Base-by-base conservation (phyloP, 2,113 vertebrate species). In the Halcyon senegalensis region DNA sequence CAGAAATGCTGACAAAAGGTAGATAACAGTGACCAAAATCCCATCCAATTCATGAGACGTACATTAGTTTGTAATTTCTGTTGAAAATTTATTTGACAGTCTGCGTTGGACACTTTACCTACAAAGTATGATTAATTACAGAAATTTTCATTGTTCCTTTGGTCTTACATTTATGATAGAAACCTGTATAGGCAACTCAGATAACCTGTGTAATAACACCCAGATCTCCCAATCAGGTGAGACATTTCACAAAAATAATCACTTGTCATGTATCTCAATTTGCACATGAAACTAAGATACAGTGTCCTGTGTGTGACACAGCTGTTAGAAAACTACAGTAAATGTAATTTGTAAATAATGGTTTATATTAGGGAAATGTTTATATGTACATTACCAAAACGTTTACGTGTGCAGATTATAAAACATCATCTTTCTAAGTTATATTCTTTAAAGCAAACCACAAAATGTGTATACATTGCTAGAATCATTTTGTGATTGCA, bases 261-360 rank as follows among this genome's bases (percentile, higher is more conserved):
- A 4, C 23, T 89, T 84, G 41, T 87, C 7, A 7, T 74, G 77
- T 73, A 80, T 86, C 35, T 89, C 25, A 37, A 2, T 79, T 85
- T 79, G 46, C 4, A 30, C 7, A 7, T 82, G 41, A 72, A 93
- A 79, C 16, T 46, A 46, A 33, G 35, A 30, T 64, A 69, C 5
- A 30, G 20, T 0, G 0, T 86, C 53, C 62, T 44, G 4, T 53
- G 15, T 59, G 37, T 82, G 72, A 64, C 41, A n/a, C 2, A 5
- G 43, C 48, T 80, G 20, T 66, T 60, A 62, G 41, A 41, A 41
- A 76, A n/a, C 39, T 13, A 23, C 8, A 76, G 33, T 67, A 27
- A 58, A 4, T 62, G 16, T 44, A 31, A 77, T 53, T 68, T 93
- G 16, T 68, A 69, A 81, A 35, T 86, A 60, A 70, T 24, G 16